Evolutionary conservation across 2,888 invertebrate genomes (phyloP).

Genomic region (Leptodirus hochenwartii): DNA sequence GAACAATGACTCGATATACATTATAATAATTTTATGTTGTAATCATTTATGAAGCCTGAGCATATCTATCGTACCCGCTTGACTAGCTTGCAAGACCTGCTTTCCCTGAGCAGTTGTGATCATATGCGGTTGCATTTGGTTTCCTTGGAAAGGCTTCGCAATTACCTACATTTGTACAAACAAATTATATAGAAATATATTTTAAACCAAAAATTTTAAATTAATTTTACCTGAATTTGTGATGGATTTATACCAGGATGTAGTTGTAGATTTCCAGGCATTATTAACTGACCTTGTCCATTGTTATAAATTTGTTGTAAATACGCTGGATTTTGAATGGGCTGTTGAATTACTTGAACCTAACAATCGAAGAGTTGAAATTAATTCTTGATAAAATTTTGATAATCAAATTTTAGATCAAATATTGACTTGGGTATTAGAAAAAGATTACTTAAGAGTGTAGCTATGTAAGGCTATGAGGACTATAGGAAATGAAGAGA

Average conservation of each 20-base stretch:
- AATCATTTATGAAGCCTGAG: background rate
- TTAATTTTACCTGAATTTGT: conserved; percentile 44
- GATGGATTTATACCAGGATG: conserved; percentile 61
- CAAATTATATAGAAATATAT: background rate
- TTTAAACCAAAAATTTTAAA: background rate
- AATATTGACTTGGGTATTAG: too few species aligned
- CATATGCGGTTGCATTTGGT: conserved; percentile 64
- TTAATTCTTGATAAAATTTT: too few species aligned
- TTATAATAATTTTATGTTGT: too few species aligned
- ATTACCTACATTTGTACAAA: conserved; percentile 40
- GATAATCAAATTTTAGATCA: too few species aligned
- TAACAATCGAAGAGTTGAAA: conserved; percentile 15
- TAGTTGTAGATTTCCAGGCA: conserved; percentile 63
- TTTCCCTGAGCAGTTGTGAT: conserved; percentile 55
- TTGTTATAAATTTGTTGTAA: conserved; percentile 68
- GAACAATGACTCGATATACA: too few species aligned
- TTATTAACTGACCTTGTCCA: conserved; percentile 58
- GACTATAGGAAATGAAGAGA: too few species aligned
- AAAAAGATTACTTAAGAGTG: too few species aligned
- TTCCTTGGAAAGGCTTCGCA: conserved; percentile 70
- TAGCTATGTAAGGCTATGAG: too few species aligned
- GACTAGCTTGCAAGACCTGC: conserved; percentile 45
- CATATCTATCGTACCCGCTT: conserved; percentile 34
- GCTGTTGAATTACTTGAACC: conserved; percentile 73
- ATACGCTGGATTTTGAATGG: conserved; percentile 55